Percentiles rank a stretch among this genome's conserved stretches.
Conservation (phyloP, 1,140 invertebrate species). For the Whitmania pigra region DNA sequence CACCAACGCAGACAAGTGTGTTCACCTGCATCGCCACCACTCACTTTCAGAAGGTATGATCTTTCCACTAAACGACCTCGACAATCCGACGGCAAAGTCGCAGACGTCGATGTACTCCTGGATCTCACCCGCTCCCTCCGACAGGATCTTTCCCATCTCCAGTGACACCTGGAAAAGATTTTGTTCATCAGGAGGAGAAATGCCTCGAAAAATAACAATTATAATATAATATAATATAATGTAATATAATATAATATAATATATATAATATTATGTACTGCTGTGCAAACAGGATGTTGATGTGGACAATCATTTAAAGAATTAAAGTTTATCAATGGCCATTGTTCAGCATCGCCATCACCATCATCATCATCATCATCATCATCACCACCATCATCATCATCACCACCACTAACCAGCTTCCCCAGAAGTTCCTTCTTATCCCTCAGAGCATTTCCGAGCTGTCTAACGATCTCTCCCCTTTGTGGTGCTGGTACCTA, state of each 20-base stretch:
- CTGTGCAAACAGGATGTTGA: too few species aligned
- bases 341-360: not conserved
- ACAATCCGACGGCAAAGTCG: conserved; percentile 91
- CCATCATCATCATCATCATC: not conserved
- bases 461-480: conserved; percentile 89
- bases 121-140: conserved; percentile 53
- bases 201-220: not conserved
- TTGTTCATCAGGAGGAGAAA: not conserved
- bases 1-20: too few species aligned
- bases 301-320: too few species aligned
- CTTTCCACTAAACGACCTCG: conserved; percentile 72
- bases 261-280: too few species aligned
- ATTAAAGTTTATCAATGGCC: too few species aligned
- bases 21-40: not conserved
- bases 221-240: too few species aligned
- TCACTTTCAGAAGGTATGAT: conserved; percentile 73
- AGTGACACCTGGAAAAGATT: conserved; percentile 30
- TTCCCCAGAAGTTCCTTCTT: conserved; percentile 74
- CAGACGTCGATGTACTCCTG: conserved; percentile 98
- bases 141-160: conserved; percentile 43
- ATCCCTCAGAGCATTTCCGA: conserved; percentile 75
- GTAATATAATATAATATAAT: too few species aligned
- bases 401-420: conserved; percentile 49
- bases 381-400: not conserved
- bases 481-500: conserved; percentile 71